Percentiles rank a stretch among this genome's conserved stretches.
These are phyloP conservation scores for Tamias sibiricus DNA, from an alignment of 2,113 vertebrate species.

Conservation along the genomic window DNA sequence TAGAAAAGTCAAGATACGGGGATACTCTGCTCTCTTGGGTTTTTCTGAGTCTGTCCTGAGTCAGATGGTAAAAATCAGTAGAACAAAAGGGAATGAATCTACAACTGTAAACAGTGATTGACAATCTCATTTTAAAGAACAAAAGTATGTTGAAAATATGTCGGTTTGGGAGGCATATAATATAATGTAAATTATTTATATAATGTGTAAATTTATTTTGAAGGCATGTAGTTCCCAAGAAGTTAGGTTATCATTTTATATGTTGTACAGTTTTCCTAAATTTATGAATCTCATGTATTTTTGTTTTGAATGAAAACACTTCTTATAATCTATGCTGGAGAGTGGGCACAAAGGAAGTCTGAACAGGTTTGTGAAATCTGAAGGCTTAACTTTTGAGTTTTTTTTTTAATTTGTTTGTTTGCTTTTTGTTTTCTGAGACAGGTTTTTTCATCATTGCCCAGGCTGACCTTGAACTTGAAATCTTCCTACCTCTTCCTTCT, in stretches of 20 bases:
- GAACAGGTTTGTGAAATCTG: background rate
- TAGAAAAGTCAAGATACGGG: background rate
- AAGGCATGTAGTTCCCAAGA: background rate
- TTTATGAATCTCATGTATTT: background rate
- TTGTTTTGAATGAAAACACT: background rate
- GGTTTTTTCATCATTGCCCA: background rate
- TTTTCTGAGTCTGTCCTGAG: background rate
- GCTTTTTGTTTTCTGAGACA: background rate
- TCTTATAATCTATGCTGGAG: background rate
- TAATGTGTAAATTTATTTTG: background rate
- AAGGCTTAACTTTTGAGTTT: background rate
- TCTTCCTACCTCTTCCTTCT: background rate
- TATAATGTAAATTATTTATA: background rate
- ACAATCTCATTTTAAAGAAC: background rate
- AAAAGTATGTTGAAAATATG: background rate
- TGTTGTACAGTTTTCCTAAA: background rate
- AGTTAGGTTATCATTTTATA: background rate
- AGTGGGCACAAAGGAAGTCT: background rate
- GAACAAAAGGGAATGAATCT: background rate
- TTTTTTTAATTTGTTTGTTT: background rate
- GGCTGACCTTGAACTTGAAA: background rate
- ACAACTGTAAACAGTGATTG: background rate
- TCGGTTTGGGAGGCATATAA: background rate
- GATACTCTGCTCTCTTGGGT: background rate
- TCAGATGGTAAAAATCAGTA: background rate